These are phyloP conservation scores for Elaphurus davidianus DNA, from an alignment of 2,113 vertebrate genomes.

Conservation along the genomic window DNA sequence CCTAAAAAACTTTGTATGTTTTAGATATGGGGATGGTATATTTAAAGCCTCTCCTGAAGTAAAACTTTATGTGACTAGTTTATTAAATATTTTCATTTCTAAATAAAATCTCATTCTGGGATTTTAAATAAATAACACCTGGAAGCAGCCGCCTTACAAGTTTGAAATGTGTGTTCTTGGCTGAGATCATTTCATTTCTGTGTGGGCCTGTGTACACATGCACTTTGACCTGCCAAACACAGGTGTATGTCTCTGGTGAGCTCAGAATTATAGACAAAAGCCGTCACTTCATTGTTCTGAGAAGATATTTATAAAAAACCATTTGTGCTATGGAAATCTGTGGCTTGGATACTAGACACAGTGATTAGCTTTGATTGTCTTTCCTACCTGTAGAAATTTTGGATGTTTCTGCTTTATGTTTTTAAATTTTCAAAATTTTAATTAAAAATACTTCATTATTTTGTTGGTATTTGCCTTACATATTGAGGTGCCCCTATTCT, in stretches of 20 bases:
- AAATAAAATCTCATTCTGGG: neutral
- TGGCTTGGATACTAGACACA: neutral
- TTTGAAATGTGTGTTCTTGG: neutral
- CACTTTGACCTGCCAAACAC: neutral
- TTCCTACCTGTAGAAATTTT: neutral
- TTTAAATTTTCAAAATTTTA: neutral
- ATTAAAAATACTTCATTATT: neutral
- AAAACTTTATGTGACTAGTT: neutral
- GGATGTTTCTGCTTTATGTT: neutral
- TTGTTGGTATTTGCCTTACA: neutral
- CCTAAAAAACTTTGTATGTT: neutral
- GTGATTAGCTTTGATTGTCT: neutral
- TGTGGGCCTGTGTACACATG: neutral
- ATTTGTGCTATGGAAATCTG: neutral
- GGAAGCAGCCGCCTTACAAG: neutral
- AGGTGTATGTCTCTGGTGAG: neutral
- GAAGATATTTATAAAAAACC: neutral
- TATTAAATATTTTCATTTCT: conserved; percentile 21
- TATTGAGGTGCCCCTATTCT: neutral
- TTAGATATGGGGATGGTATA: neutral
- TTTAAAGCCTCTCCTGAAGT: neutral
- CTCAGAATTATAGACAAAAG: neutral
- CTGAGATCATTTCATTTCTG: neutral
- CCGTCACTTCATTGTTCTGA: neutral
- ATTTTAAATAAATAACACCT: conserved; percentile 24